These are phyloP conservation scores for Erebia aethiops DNA, from an alignment of 2,888 invertebrate genomes.

Conservation along the genomic window DNA sequence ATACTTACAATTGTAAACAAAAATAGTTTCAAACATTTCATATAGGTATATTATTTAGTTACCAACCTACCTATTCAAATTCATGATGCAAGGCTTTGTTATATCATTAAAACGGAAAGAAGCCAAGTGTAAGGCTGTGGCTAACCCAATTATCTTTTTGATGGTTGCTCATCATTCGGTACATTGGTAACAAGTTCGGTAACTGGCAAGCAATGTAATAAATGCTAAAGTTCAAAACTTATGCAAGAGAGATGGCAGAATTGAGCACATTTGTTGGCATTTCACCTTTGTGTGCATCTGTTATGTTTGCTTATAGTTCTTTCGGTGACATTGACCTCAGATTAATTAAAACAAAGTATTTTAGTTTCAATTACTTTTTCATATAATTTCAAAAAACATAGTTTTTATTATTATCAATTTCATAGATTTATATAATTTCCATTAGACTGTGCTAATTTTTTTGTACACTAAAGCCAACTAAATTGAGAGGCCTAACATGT, in stretches of 20 bases:
- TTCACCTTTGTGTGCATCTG: slow-evolving; percentile 60
- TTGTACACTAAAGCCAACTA: too few species aligned
- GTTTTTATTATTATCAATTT: too few species aligned
- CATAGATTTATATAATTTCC: too few species aligned
- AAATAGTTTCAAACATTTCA: not conserved
- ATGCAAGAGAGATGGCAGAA: slow-evolving; percentile 35
- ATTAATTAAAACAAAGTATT: not conserved
- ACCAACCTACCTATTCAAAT: not conserved
- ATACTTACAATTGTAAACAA: not conserved
- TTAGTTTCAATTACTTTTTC: not conserved
- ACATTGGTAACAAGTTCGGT: slow-evolving; percentile 4
- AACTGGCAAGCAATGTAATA: slow-evolving; percentile 14
- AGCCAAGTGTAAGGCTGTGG: not conserved
- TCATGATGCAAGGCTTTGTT: slow-evolving; percentile 15
- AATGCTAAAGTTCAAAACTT: slow-evolving; percentile 40
- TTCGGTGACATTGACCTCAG: slow-evolving; percentile 73
- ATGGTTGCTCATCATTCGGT: slow-evolving; percentile 7
- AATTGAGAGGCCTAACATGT: too few species aligned
- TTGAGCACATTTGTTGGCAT: slow-evolving; percentile 59
- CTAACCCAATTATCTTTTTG: slow-evolving; percentile 18
- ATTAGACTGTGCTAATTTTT: too few species aligned
- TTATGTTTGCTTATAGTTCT: slow-evolving; percentile 53
- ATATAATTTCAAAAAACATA: too few species aligned
- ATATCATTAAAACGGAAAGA: slow-evolving; percentile 17
- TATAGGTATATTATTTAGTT: not conserved